phyloP scores from a whole-genome alignment of 64 coral and sea anemone species.

The Hydrozoanthus tunicans region DNA sequence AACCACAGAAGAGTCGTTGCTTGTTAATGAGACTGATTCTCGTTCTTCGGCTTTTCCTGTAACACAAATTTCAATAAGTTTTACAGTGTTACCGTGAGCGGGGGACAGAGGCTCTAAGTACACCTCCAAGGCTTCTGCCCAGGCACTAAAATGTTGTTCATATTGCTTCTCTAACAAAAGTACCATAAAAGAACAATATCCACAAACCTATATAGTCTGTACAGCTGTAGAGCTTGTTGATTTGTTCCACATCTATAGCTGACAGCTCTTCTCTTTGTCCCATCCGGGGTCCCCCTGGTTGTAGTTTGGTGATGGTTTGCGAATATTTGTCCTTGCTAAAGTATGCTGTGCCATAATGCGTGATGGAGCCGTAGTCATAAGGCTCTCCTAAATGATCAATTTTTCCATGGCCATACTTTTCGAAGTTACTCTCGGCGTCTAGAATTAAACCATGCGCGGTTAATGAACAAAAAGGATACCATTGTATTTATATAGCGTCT shows the following conservation, averaged over 20 bases:
- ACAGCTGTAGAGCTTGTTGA: conserved; percentile 20
- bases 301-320: conserved; percentile 22
- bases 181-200: not conserved
- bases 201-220: conserved; percentile 6
- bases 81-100: no score
- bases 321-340: not conserved
- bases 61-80: not conserved
- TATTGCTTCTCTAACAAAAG: not conserved
- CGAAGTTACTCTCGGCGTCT: conserved; percentile 10
- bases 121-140: no score
- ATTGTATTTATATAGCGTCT: no score
- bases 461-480: no score
- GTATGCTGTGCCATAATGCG: conserved; percentile 10
- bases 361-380: conserved; percentile 38
- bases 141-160: no score
- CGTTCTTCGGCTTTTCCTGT: not conserved
- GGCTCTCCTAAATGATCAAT: conserved; percentile 1
- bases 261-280: conserved; percentile 7
- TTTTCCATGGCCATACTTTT: conserved; percentile 8
- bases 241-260: not conserved
- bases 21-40: not conserved
- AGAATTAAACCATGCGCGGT: not conserved
- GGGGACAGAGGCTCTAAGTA: no score
- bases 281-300: conserved; percentile 4
- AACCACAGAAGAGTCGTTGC: not conserved